These are phyloP conservation scores for Podargus strigoides DNA, from an alignment of 2,797 vertebrate species.

Conservation along the genomic window DNA sequence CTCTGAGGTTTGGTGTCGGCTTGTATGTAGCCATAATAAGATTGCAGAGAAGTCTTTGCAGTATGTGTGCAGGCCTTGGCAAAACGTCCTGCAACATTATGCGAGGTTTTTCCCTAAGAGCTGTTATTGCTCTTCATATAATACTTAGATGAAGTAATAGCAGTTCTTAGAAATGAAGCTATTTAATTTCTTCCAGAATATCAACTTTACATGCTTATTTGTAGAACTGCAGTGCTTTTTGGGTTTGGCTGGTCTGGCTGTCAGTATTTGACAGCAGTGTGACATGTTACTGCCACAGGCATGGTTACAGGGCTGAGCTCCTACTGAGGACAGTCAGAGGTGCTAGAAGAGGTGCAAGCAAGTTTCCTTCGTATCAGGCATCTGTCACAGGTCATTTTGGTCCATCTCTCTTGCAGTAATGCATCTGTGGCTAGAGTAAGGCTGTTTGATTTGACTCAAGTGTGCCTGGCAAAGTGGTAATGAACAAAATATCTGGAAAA, in stretches of 20 bases:
- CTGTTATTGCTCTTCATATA: not conserved
- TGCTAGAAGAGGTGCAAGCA: not conserved
- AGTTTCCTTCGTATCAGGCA: rapidly evolving
- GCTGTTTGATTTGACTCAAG: not conserved
- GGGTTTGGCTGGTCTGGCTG: not conserved
- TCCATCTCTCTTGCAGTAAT: not conserved
- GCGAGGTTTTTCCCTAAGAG: not conserved
- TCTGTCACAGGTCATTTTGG: not conserved
- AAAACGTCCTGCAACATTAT: not conserved
- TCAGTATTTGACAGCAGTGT: not conserved
- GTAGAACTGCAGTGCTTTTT: not conserved
- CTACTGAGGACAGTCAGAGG: not conserved
- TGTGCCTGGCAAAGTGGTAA: not conserved
- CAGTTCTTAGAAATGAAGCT: too few species aligned
- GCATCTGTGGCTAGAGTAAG: not conserved
- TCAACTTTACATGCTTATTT: not conserved
- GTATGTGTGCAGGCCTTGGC: not conserved
- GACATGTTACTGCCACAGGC: not conserved
- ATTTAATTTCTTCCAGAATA: not conserved
- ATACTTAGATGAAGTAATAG: too few species aligned
- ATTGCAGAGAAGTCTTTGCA: not conserved
- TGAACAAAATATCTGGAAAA: not conserved
- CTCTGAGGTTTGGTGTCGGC: not conserved
- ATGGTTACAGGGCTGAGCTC: not conserved
- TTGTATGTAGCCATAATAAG: not conserved